phyloP scores from a whole-genome alignment of 2,113 vertebrate species.

The Erpornis zantholeuca region DNA sequence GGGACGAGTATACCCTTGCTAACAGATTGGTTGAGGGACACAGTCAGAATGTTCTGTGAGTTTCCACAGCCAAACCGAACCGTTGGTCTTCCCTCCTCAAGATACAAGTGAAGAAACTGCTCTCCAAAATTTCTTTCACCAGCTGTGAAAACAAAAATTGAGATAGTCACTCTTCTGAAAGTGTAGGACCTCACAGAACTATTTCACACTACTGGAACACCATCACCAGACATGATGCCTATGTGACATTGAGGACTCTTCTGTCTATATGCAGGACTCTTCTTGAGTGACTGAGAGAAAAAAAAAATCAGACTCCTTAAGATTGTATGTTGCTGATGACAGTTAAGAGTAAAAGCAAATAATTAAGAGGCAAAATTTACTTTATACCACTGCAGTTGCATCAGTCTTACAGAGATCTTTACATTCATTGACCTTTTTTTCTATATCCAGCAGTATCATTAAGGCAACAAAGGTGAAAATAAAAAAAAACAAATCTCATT shows the following conservation, averaged over 20 bases:
- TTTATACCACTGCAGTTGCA: not conserved
- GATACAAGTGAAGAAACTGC: conserved; percentile 84
- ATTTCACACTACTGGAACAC: not conserved
- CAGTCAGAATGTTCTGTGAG: conserved; percentile 68
- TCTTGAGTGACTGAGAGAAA: not conserved
- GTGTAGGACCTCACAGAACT: not conserved
- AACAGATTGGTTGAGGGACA: conserved; percentile 65
- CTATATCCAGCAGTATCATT: not conserved
- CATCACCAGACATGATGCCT: rapidly evolving
- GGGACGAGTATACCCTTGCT: conserved; percentile 65
- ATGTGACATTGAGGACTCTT: not conserved
- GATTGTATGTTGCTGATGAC: not conserved
- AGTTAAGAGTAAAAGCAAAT: not conserved
- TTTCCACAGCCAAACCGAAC: conserved; percentile 75
- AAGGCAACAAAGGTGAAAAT: not conserved
- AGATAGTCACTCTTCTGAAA: not conserved
- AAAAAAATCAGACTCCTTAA: not conserved
- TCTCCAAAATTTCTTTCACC: conserved; percentile 74
- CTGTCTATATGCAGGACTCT: not conserved
- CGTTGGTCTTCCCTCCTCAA: conserved; percentile 77
- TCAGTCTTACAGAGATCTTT: not conserved
- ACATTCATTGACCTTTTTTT: not conserved
- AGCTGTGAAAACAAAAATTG: conserved; percentile 69
- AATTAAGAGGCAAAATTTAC: not conserved
- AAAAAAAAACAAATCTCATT: not conserved